Conservation (phyloP, 1,140 invertebrate species). For the Danaus plexippus region DNA sequence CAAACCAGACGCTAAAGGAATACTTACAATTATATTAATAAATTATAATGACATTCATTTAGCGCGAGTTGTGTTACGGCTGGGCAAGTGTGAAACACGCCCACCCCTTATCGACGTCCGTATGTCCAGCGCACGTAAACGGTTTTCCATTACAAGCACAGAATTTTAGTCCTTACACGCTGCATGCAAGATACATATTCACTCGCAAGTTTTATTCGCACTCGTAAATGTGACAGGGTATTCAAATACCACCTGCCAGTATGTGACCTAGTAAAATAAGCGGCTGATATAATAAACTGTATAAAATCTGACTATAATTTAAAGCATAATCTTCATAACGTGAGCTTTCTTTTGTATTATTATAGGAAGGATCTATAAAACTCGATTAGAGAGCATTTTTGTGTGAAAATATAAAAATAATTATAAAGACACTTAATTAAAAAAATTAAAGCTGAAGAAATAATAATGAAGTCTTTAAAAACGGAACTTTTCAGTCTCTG, state of each 20-base stretch:
- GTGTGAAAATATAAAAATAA: too few relatives aligned
- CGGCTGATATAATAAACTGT: conserved; percentile 27
- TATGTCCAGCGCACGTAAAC: conserved; percentile 17
- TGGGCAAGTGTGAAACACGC: conserved; percentile 35
- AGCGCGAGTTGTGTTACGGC: conserved; percentile 32
- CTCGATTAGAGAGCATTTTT: too few relatives aligned
- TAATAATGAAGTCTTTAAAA: conserved; percentile 24
- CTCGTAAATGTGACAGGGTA: conserved; percentile 8
- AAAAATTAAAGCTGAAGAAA: conserved; percentile 12
- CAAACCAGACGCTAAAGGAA: too few relatives aligned
- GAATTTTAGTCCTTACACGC: conserved; percentile 5
- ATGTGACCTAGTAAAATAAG: conserved; percentile 51
- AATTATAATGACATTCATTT: conserved; percentile 4
- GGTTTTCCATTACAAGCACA: conserved; percentile 2
- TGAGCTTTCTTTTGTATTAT: too few relatives aligned
- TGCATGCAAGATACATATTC: conserved; percentile 5
- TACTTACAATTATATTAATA: too few relatives aligned
- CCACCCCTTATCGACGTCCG: conserved; percentile 44
- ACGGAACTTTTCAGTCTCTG: conserved; percentile 35
- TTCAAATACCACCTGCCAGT: conserved; percentile 22
- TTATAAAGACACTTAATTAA: conserved; percentile 11
- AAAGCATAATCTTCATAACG: too few relatives aligned
- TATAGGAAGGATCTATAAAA: too few relatives aligned
- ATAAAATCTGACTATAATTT: conserved; percentile 3
- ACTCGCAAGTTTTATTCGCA: conserved; percentile 8